These are phyloP conservation scores for Tachysurus vachellii DNA, from an alignment of 2,113 vertebrate genomes.

Conservation along the genomic window DNA sequence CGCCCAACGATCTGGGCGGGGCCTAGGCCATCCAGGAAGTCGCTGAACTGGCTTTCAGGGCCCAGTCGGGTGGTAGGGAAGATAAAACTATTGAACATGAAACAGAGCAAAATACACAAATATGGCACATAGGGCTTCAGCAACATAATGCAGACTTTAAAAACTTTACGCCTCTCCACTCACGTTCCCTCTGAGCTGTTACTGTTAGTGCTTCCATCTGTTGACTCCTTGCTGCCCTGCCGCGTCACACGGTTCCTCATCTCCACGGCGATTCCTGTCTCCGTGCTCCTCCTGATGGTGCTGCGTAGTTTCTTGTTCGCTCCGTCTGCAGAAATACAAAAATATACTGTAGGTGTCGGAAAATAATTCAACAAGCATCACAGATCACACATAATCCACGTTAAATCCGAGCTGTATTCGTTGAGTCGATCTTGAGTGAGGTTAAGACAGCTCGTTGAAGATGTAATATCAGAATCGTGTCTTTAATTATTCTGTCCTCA, in stretches of 20 bases:
- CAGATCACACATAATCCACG: background rate
- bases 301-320: conserved; percentile 95
- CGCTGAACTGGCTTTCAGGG: conserved; percentile 96
- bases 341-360: background rate
- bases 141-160: background rate
- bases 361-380: background rate
- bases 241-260: conserved; percentile 93
- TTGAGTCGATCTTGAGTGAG: background rate
- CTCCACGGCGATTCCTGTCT: conserved; percentile 97
- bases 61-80: conserved; percentile 92
- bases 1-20: conserved; percentile 96
- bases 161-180: conserved; percentile 58
- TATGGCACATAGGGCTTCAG: background rate
- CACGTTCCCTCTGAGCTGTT: conserved; percentile 98
- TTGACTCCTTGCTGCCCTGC: conserved; percentile 95
- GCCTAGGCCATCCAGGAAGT: conserved; percentile 94
- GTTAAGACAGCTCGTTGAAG: background rate
- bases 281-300: conserved; percentile 94
- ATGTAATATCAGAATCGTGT: background rate
- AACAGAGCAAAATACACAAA: background rate
- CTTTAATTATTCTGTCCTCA: background rate
- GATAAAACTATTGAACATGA: conserved; percentile 81
- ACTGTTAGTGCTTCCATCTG: conserved; percentile 97
- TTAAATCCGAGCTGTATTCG: background rate
- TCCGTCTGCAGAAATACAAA: conserved; percentile 74